Percentiles rank a stretch among this genome's conserved stretches.
phyloP scores from a whole-genome alignment of 2,888 invertebrate species.

The Pseudoips prasinana region DNA sequence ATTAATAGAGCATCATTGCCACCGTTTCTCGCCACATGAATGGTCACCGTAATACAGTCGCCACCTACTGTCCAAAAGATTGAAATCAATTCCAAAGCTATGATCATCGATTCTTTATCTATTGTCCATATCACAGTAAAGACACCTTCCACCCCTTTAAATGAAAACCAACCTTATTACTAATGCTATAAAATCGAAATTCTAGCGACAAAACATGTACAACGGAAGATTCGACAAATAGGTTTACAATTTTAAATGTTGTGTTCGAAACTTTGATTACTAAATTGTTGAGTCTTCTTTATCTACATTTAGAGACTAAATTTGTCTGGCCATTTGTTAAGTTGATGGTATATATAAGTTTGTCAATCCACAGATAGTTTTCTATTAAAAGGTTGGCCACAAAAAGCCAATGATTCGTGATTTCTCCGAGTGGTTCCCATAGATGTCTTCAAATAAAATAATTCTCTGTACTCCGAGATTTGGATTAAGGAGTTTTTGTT shows the following conservation, averaged over 20 bases:
- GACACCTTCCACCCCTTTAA: constrained; percentile 1
- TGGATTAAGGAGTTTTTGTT: constrained; percentile 68
- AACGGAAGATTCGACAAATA: background rate
- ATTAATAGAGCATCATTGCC: constrained; percentile 28
- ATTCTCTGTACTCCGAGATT: constrained; percentile 52
- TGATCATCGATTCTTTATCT: constrained; percentile 60
- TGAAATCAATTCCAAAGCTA: constrained; percentile 69
- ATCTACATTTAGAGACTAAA: constrained; percentile 5
- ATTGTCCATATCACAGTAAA: constrained; percentile 42
- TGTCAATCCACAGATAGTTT: constrained; percentile 49
- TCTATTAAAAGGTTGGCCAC: constrained; percentile 54
- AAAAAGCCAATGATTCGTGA: constrained; percentile 65
- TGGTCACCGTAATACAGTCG: constrained; percentile 61
- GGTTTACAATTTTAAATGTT: constrained; percentile 9
- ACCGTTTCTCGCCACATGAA: constrained; percentile 18
- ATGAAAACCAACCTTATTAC: constrained; percentile 9
- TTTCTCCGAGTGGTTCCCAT: constrained; percentile 65
- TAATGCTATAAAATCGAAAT: background rate
- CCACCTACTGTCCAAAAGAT: constrained; percentile 73
- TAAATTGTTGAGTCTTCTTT: background rate
- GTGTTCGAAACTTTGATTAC: background rate
- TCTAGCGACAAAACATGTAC: constrained; percentile 1
- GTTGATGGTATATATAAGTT: constrained; percentile 18
- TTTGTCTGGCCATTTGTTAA: background rate
- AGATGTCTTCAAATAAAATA: constrained; percentile 42